Evolutionary conservation across 2,797 vertebrate species (phyloP), one percentile per base, ranked within the genome.

Genomic region (Echeneis naucrates): DNA sequence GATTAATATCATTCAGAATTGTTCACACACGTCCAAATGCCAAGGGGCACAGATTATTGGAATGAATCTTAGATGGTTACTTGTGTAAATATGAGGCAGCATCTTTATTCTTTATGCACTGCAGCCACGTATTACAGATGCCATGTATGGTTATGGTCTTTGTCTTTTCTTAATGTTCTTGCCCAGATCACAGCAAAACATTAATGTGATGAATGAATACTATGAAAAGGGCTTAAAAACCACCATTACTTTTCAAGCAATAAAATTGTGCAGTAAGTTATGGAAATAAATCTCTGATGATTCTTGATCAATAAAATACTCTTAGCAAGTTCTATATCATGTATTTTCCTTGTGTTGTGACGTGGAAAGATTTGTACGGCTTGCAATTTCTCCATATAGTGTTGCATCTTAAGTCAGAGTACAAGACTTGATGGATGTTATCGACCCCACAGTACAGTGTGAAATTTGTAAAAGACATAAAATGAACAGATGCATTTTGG

Each of bases 11-110:
- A 58, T 67, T 42, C 9, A 8, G 10, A 45, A 54, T 12, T 75
- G 21, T 63, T 70, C 47, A 57, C 68, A 66, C 32, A 19, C 24
- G n/a, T 66, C 67, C 3, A 72, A 80, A 80, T 62, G 26, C 62
- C 58, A 66, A 67, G 14, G n/a, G 33, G 42, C 35, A 45, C 2
- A 12, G 17, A 13, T 50, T 56, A 70, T 67, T 68, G 2, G 64
- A 62, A 60, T 51, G 10, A 38, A 47, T 44, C n/a, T 44, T 21
- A 40, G 51, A 35, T 44, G 26, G 19, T n/a, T 64, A 30, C 13
- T 58, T 45, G 17, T 21, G 24, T 63, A 24, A 7, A 60, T 44
- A 13, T n/a, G 26, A 21, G 51, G 44, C 11, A 1, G 32, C 37
- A 51, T 52, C 53, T 76, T 42, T 54, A 45, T 51, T 52, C 53